These are phyloP conservation scores for Plemyria rubiginata DNA, from an alignment of 2,888 invertebrate genomes.

Conservation along the genomic window DNA sequence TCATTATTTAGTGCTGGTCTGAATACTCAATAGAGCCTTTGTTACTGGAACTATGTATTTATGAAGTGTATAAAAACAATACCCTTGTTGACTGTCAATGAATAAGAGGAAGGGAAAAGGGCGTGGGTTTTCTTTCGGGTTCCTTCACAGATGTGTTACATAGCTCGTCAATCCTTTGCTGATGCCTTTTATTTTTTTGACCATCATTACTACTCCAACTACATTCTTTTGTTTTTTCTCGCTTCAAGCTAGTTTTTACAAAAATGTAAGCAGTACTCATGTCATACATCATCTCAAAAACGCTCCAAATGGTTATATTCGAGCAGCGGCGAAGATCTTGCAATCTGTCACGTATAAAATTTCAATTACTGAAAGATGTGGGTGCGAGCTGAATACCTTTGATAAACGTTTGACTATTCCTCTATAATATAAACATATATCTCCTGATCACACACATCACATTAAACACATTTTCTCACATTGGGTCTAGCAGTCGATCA, in stretches of 20 bases:
- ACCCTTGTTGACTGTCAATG: not conserved
- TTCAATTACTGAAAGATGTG: no score
- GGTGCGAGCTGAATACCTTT: no score
- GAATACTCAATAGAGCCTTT: not conserved
- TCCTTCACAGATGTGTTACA: constrained; percentile 1
- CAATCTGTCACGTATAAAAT: not conserved
- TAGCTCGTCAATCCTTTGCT: not conserved
- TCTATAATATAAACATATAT: no score
- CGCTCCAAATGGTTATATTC: no score
- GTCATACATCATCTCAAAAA: not conserved
- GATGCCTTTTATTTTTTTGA: not conserved
- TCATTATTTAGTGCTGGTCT: not conserved
- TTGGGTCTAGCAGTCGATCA: no score
- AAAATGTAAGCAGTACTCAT: not conserved
- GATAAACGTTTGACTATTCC: no score
- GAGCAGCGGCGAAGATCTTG: no score
- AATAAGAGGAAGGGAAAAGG: not conserved
- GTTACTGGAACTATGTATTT: not conserved
- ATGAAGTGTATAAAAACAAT: constrained; percentile 1
- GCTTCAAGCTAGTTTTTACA: not conserved
- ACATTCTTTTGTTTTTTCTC: not conserved
- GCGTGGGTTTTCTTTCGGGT: not conserved
- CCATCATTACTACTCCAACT: not conserved
- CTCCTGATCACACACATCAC: no score
- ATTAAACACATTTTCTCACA: no score